phyloP scores from a whole-genome alignment of 1,140 invertebrate genomes.

The Idris sp. region DNA sequence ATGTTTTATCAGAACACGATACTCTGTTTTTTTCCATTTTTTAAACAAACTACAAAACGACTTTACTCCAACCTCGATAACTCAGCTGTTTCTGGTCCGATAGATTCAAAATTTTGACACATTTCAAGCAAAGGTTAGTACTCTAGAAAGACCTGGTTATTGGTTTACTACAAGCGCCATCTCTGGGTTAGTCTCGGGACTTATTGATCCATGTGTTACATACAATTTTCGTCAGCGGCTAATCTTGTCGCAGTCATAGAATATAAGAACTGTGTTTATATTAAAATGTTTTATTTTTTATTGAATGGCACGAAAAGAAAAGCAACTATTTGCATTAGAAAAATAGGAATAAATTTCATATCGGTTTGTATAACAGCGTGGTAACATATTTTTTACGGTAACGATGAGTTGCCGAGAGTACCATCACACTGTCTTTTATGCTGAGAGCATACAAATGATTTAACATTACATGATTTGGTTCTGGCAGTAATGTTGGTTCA shows the following conservation, averaged over 20 bases:
- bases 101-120: too few species aligned
- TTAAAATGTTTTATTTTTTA: conserved; percentile 16
- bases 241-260: neutral
- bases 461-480: conserved; percentile 99
- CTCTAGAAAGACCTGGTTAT: too few species aligned
- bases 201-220: too few species aligned
- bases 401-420: conserved; percentile 96
- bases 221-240: neutral
- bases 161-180: too few species aligned
- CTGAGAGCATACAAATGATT: conserved; percentile 99
- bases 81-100: too few species aligned
- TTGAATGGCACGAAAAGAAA: conserved; percentile 52
- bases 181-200: too few species aligned
- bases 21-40: too few species aligned
- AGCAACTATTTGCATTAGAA: conserved; percentile 39
- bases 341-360: conserved; percentile 80
- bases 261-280: conserved; percentile 15
- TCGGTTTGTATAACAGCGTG: conserved; percentile 98
- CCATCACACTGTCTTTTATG: conserved; percentile 99
- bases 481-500: conserved; percentile 98
- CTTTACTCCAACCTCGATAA: too few species aligned
- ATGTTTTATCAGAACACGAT: too few species aligned
- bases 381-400: conserved; percentile 99
- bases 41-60: too few species aligned
- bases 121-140: too few species aligned